A percentile compares a stretch with the other conserved stretches of the same genome.
Conservation (phyloP, 2,113 vertebrate species). For the Cavia porcellus region DNA sequence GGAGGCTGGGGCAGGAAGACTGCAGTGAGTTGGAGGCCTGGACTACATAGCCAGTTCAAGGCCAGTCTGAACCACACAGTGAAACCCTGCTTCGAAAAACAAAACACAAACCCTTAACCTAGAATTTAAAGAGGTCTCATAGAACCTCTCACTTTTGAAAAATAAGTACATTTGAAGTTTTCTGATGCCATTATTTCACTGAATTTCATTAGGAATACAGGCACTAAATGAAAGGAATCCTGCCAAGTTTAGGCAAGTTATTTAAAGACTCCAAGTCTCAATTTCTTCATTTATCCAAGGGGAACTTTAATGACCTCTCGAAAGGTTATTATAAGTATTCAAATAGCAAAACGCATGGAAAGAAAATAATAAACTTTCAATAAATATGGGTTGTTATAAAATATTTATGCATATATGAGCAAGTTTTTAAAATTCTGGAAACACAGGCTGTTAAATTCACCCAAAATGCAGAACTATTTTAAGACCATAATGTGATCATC, state of each 20-base stretch:
- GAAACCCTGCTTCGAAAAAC: neutral
- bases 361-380: slow-evolving; percentile 43
- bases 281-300: slow-evolving; percentile 31
- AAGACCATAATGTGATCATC: slow-evolving; percentile 37
- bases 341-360: slow-evolving; percentile 21
- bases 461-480: slow-evolving; percentile 44
- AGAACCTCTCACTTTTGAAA: slow-evolving; percentile 37
- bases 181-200: slow-evolving; percentile 10
- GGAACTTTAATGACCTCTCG: neutral
- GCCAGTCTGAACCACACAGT: neutral
- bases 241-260: neutral
- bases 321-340: neutral
- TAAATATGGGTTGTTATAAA: slow-evolving; percentile 48
- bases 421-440: slow-evolving; percentile 42
- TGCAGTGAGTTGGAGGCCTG: neutral
- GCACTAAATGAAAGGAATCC: neutral
- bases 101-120: neutral
- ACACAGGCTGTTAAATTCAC: slow-evolving; percentile 1
- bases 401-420: slow-evolving; percentile 54
- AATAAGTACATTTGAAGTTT: slow-evolving; percentile 37
- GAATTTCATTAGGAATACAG: slow-evolving; percentile 18
- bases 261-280: neutral
- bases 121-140: neutral
- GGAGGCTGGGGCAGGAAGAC: neutral
- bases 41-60: neutral